Conservation (phyloP, 2,113 vertebrate species). For the Hippoglossus stenolepis region DNA sequence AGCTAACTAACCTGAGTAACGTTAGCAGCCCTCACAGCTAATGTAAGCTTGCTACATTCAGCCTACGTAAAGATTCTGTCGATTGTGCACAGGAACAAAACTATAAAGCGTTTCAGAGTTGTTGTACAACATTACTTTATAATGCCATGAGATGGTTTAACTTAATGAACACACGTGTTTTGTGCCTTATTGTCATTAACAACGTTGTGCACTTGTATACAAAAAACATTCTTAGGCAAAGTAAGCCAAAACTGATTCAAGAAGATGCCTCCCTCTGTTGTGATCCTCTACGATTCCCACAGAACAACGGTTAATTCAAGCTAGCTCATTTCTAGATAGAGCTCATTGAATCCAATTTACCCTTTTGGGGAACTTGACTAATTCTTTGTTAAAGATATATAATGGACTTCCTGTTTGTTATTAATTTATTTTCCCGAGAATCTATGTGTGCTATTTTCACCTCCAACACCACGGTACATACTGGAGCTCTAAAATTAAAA, state of each 20-base stretch:
- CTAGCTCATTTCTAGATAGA: constrained; percentile 14
- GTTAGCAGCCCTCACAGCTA: too few species aligned
- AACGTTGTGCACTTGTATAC: neutral
- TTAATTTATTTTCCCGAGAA: neutral
- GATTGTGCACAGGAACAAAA: too few species aligned
- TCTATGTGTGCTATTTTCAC: neutral
- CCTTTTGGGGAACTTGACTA: too few species aligned
- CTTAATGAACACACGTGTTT: too few species aligned
- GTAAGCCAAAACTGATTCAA: neutral
- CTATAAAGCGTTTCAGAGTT: too few species aligned
- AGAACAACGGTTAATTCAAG: constrained; percentile 20
- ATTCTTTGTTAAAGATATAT: constrained; percentile 26
- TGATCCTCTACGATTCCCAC: neutral
- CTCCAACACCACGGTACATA: neutral
- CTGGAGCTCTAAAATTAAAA: neutral
- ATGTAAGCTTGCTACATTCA: too few species aligned
- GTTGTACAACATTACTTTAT: too few species aligned
- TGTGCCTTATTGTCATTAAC: too few species aligned
- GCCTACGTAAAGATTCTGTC: too few species aligned
- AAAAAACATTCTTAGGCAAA: neutral
- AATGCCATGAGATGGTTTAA: too few species aligned
- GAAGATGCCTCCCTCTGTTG: neutral
- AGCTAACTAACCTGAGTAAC: too few species aligned
- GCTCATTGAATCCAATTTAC: too few species aligned
- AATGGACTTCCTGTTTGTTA: constrained; percentile 27